These are phyloP conservation scores for Coendou prehensilis DNA, from an alignment of 2,797 vertebrate species.

Conservation along the genomic window DNA sequence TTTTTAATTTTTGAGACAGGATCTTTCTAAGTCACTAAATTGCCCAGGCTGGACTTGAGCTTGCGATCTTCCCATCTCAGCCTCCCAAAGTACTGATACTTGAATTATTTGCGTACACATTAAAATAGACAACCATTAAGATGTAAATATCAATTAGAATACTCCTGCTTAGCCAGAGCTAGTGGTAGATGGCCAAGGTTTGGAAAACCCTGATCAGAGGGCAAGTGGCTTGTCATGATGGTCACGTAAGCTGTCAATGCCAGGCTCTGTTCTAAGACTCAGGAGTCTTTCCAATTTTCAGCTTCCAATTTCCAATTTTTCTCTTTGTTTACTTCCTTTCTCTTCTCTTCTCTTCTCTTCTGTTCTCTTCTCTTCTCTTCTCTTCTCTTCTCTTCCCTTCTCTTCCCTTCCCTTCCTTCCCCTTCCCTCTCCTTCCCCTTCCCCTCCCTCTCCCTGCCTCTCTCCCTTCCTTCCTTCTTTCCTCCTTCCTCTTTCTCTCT, in stretches of 20 bases:
- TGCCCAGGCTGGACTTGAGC: background rate
- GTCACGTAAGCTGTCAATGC: background rate
- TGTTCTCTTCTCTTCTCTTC: too few relatives aligned
- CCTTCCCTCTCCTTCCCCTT: too few relatives aligned
- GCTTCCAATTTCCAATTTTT: background rate
- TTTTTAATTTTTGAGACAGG: background rate
- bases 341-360: background rate
- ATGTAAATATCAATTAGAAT: conserved; percentile 1
- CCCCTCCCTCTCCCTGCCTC: too few relatives aligned
- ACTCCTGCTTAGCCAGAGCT: background rate
- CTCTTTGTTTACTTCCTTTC: background rate
- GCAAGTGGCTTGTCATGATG: background rate
- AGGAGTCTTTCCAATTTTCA: background rate
- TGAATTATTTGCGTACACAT: background rate
- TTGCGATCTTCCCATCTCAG: background rate
- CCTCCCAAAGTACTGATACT: background rate
- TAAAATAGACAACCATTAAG: background rate
- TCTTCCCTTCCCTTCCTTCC: background rate
- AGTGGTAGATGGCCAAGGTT: background rate
- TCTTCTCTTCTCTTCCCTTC: too few relatives aligned
- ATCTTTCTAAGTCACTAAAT: background rate
- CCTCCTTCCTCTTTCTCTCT: too few relatives aligned
- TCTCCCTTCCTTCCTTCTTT: too few relatives aligned
- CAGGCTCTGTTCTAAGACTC: background rate
- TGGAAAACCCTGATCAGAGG: background rate